phyloP scores from a whole-genome alignment of 2,113 vertebrate species.

The Pseudonaja textilis region DNA sequence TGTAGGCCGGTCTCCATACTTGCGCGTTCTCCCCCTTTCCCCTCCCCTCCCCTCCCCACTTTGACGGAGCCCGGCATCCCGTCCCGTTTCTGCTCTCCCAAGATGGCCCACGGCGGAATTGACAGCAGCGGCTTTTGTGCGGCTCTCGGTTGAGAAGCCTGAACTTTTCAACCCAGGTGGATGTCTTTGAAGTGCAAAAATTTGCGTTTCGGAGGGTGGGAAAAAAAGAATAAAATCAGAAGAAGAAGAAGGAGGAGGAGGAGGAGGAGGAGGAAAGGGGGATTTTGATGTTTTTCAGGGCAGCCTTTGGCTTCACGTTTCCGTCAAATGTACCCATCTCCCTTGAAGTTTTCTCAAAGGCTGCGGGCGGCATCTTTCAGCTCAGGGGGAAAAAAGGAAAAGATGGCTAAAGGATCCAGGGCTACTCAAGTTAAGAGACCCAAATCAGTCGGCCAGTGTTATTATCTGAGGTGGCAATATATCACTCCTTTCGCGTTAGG shows the following conservation, averaged over 20 bases:
- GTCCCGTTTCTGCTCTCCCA: background rate
- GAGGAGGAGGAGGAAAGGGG: too few relatives aligned
- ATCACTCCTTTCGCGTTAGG: background rate
- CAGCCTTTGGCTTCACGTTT: slow-evolving; percentile 46
- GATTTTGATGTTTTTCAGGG: slow-evolving; percentile 26
- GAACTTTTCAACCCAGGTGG: slow-evolving; percentile 63
- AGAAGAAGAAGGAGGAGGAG: too few relatives aligned
- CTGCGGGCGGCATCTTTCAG: background rate
- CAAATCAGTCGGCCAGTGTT: background rate
- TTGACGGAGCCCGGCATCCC: background rate
- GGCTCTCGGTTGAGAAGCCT: slow-evolving; percentile 38
- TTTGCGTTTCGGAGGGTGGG: slow-evolving; percentile 5
- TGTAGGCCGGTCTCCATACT: background rate
- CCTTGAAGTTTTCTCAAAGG: slow-evolving; percentile 45
- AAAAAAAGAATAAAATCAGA: slow-evolving; percentile 35
- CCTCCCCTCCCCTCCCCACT: background rate
- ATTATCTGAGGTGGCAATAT: too few relatives aligned
- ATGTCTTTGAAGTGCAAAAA: slow-evolving; percentile 46
- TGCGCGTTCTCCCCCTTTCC: too few relatives aligned
- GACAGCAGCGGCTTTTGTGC: slow-evolving; percentile 13
- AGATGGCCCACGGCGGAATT: background rate
- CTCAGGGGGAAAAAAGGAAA: background rate
- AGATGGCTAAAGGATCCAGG: background rate
- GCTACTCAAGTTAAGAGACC: background rate
- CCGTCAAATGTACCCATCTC: background rate